Evolutionary conservation across 2,888 invertebrate species (phyloP), one percentile per base, ranked within the genome.

Genomic region (Callyntrura guangdongensis): DNA sequence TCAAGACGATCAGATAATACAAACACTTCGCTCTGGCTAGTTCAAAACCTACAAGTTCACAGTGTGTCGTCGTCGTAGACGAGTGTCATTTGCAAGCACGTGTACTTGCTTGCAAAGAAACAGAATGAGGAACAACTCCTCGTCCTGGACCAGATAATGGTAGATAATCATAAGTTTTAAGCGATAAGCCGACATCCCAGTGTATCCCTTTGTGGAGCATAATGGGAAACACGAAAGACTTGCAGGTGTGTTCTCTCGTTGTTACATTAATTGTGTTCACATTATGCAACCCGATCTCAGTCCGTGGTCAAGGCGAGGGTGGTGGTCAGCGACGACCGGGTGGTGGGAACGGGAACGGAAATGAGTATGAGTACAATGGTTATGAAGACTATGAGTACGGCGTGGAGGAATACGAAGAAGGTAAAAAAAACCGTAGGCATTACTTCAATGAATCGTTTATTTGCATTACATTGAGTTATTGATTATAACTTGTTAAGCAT

Each of bases 321-420:
- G 89, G 81, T 14, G 89, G 90, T n/a, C 9, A 22, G 2, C 81
- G 85, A 20, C 69, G 85, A 47, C 64, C 77, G 12, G 81, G 77
- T 5, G 86, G 86, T n/a, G 74, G 49, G 14, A 56, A 83, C 49
- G 88, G 90, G 12, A 83, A 89, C 12, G 90, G 93, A 92, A 92
- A 92, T 72, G 91, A 91, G 36, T 90, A 93, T 53, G 89, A 92
- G 77, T 92, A 91, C 77, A 92, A 91, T 64, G 93, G 91, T 22
- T 93, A 93, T 59, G 92, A 94, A 61, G 93, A 94, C 49, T 91
- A 92, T 53, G 92, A 93, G 49, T 93, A 94, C 87, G 93, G 89
- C n/a, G 92, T 87, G n/a, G 93, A 93, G 49, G 93, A 94, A n/a
- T 86, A 92, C 36, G 93, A 93, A 86, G 94, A 94, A 69, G 93